These are phyloP conservation scores for Cataglyphis hispanica DNA, from an alignment of 1,140 invertebrate species.

Conservation along the genomic window DNA sequence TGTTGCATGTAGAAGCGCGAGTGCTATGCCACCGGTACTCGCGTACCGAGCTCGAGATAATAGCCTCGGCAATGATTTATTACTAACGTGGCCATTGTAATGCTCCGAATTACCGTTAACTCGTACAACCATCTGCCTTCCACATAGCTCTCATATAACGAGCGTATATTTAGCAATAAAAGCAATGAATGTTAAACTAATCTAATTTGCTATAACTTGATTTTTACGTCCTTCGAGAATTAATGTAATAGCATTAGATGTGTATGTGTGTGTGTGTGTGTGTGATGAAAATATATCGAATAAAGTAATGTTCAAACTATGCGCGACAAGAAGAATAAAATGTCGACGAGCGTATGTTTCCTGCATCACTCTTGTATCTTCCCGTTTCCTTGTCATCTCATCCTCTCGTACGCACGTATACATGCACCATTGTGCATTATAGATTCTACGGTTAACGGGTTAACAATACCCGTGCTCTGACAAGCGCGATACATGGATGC, in stretches of 20 bases:
- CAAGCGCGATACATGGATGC: conserved; percentile 55
- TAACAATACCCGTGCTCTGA: conserved; percentile 58
- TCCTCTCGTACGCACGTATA: not conserved
- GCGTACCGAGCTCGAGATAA: conserved; percentile 41
- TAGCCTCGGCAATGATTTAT: conserved; percentile 57
- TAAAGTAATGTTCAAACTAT: not conserved
- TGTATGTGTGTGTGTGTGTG: no score
- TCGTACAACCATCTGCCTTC: conserved; percentile 56
- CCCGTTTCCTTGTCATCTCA: not conserved
- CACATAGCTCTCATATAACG: conserved; percentile 26
- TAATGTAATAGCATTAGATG: conserved; percentile 10
- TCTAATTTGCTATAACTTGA: conserved; percentile 29
- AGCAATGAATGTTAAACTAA: conserved; percentile 5
- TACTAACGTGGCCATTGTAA: conserved; percentile 57
- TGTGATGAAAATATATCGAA: not conserved
- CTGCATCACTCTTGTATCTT: not conserved
- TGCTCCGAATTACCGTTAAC: conserved; percentile 63
- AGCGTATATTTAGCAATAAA: conserved; percentile 48
- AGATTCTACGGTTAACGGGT: conserved; percentile 61
- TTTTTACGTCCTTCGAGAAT: conserved; percentile 17
- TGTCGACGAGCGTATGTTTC: not conserved
- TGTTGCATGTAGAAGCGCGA: not conserved
- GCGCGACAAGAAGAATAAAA: not conserved
- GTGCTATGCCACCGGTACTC: conserved; percentile 11
- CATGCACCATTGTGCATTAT: conserved; percentile 33